phyloP scores from a whole-genome alignment of 2,888 invertebrate species.

The Steinernema hermaphroditum region DNA sequence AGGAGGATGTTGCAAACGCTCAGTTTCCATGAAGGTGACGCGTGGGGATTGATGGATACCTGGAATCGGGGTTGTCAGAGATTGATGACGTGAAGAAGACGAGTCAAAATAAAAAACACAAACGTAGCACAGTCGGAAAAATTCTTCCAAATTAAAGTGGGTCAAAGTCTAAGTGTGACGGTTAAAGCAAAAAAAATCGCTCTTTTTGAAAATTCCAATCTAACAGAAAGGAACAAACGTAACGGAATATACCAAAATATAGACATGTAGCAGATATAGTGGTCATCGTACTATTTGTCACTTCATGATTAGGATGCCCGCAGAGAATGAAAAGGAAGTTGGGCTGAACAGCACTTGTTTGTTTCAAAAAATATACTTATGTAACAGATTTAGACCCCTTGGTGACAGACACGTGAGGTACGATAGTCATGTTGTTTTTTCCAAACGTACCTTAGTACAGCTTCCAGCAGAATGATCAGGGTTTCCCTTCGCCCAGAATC shows the following conservation, averaged over 20 bases:
- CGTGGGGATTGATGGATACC: slow-evolving; percentile 14
- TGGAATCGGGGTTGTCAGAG: not conserved
- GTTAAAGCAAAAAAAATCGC: not conserved
- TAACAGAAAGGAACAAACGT: too few relatives aligned
- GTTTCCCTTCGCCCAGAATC: slow-evolving; percentile 87
- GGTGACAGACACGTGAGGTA: too few relatives aligned
- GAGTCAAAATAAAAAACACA: not conserved
- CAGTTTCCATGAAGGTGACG: slow-evolving; percentile 77
- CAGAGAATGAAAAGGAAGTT: too few relatives aligned
- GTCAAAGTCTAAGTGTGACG: not conserved
- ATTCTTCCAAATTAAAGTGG: not conserved
- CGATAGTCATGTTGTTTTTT: slow-evolving; percentile 18
- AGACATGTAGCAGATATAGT: too few relatives aligned
- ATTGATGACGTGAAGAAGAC: slow-evolving; percentile 6
- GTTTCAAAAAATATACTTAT: too few relatives aligned
- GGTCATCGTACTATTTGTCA: too few relatives aligned
- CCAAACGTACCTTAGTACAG: slow-evolving; percentile 74
- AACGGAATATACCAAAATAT: too few relatives aligned
- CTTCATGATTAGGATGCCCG: too few relatives aligned
- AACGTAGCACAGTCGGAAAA: not conserved
- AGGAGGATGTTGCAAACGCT: slow-evolving; percentile 89
- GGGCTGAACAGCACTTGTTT: too few relatives aligned
- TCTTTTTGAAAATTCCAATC: too few relatives aligned
- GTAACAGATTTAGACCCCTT: too few relatives aligned
- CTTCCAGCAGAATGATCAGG: slow-evolving; percentile 85